Base-by-base conservation (phyloP, 2,888 invertebrate genomes). In the Yponomeuta malinellus region DNA sequence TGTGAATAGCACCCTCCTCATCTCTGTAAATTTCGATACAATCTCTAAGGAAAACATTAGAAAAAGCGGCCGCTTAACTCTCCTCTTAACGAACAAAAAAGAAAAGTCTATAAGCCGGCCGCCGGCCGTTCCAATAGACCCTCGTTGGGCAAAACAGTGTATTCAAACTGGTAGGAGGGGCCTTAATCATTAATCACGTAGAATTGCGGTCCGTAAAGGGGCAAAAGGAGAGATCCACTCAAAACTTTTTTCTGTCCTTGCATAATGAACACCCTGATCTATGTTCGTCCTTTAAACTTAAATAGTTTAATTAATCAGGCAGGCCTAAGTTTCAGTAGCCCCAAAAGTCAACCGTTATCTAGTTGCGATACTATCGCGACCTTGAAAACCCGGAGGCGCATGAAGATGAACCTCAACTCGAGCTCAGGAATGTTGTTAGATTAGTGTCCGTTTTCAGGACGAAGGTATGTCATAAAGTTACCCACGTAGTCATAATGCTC, bases 111-210 rank as follows among this genome's bases (percentile, higher is more conserved):
- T 68, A 68, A 68, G 68, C 68, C 68, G 31, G 33, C 31, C 65
- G 29, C 68, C 68, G 31, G 33, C 31, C 65, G 29, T 31, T 33
- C 33, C 65, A 65, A 59, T 59, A 29, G 31, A 12, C 29, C 33
- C 67, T 68, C 68, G 68, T 68, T 68, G 29, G 68, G 33, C 63
- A 70, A 48, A 59, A 70, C 70, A 70, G 63, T 63, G 70, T 70
- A 63, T 70, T 70, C 73, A 74, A 75, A 72, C 73, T 71, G 65
- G 73, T 74, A 72, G 76, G 75, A 73, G 76, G 75, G 43, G 73
- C 73, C 71, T n/a, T n/a, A n/a, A n/a, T 74, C 76, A 77, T 78
- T 78, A 76, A 77, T 78, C 77, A 78, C 72, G 73, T 71, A 37
- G 73, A 74, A 75, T 74, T 73, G 75, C 73, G 72, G 74, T 65